Base-by-base conservation (phyloP, 2,888 invertebrate genomes). In the Cyclophora punctaria region DNA sequence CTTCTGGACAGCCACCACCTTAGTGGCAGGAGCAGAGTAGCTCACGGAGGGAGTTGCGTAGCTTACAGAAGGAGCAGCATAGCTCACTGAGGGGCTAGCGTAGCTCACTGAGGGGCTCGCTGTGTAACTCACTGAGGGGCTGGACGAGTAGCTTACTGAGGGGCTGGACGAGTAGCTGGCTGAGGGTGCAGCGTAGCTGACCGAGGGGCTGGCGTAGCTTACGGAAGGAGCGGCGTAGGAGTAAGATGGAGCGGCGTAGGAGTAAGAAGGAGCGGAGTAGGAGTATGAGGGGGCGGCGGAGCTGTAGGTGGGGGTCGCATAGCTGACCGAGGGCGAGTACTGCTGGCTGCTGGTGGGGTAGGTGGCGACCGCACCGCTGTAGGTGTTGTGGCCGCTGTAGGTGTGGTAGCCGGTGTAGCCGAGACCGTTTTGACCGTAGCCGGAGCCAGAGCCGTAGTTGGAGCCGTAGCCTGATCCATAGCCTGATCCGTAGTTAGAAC, bases 1-100 rank as follows among this genome's bases (percentile, higher is more conserved):
- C 50, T 67, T 73, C 57, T 60, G 66, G 7, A 67, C 66, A 35
- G 57, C 59, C 41, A 71, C 61, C 41, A 66, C 60, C 49, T 66
- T 61, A 4, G 20, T 33, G 20, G 34, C 34, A 6, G 44, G 44
- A 44, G 44, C 44, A 3, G 34, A 44, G 50, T 53, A 57, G 7
- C 51, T 51, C 2, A 48, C 48, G 4, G 60, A 49, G 7, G 51
- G 58, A 1, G 55, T 49, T 34, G 55, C 3, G 52, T 55, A 57
- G 6, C 44, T 44, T 3, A 44, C 34, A 5, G 44, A 20, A 2
- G 55, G 46, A 1, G 47, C 48, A 6, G 47, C 7, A 46, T 48
- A 48, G 44, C 50, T 50, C 47, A 52, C 51, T 0, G 48, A 48
- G 4, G 53, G 54, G n/a, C 49, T 35, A 2, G 52, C 48, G 48